Evolutionary conservation across 2,113 vertebrate genomes (phyloP).

Genomic region (Urocolius indicus): DNA sequence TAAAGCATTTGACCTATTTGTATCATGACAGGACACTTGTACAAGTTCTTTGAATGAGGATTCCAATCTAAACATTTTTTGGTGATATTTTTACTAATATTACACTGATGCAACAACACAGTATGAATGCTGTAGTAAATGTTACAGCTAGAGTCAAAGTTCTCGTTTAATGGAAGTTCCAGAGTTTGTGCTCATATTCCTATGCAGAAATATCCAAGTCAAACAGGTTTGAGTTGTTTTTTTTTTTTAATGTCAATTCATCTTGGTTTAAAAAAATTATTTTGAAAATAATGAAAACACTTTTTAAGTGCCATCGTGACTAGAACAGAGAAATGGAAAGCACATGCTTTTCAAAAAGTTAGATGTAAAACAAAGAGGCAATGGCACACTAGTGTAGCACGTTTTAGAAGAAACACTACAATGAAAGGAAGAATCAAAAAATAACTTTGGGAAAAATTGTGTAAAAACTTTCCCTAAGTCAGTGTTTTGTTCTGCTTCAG

Average conservation of each 20-base stretch:
- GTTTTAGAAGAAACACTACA: background rate
- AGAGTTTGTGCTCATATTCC: background rate
- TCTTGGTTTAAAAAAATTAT: background rate
- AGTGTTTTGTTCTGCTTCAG: conserved; percentile 6
- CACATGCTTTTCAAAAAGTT: background rate
- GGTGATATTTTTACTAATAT: background rate
- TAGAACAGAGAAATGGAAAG: background rate
- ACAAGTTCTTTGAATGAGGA: background rate
- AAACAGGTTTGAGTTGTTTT: background rate
- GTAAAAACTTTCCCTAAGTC: background rate
- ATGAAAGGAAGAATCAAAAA: background rate
- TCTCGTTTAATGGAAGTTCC: background rate
- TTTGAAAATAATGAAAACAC: background rate
- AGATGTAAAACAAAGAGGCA: background rate
- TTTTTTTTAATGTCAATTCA: background rate
- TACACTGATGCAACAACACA: background rate
- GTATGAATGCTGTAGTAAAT: background rate
- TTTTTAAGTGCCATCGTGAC: background rate
- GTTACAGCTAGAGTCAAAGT: background rate
- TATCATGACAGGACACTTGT: fast-evolving
- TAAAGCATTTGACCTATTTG: background rate
- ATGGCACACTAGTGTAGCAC: background rate
- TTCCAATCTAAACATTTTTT: background rate
- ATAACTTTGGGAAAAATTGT: background rate
- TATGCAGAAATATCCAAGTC: background rate